Base-by-base conservation (phyloP, 2,888 invertebrate species). In the Pilophorus perplexus region DNA sequence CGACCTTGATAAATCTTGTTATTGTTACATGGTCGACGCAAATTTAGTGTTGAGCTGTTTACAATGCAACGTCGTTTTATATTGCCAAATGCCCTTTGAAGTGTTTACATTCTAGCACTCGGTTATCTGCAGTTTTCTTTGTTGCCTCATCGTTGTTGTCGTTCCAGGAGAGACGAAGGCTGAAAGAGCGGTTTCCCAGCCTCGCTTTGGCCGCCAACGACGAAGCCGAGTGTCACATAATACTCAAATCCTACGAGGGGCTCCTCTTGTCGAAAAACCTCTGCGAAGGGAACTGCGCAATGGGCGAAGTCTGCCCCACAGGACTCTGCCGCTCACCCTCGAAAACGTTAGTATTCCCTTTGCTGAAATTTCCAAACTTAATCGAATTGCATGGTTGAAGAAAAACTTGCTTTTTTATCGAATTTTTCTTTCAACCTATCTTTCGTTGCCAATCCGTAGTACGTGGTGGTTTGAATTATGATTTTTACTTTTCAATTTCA, bases 231-330 rank as follows among this genome's bases (percentile, higher is more conserved):
- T 93, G 92, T 74, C 83, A 84, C 20, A 77, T 85, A 18, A 89
- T 92, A 78, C 81, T 95, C 72, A 86, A 87, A 75, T 88, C 87
- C 69, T 95, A 93, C 78, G 89, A 91, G 76, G 87, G 88, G 69
- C 82, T 91, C 77, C 80, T 92, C 59, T 84, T 84, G 73, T 86
- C 89, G 67, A 82, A 85, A 69, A 87, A 90, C 73, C 89, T 93
- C 70, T 93, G 93, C 78, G 92, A 93, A 77, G 92, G 91, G 46
- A 87, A 88, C 75, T 93, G 93, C 76, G 82, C 87, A 2, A 84
- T 90, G 80, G 90, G 90, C 48, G 84, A 89, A 74, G 85, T 87
- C 72, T 93, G 92, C 79, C 93, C 92, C 5, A 90, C 91, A 73
- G 92, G 92, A 78, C 82, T 83, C 40, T 84, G 84, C 73, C 77